phyloP scores from a whole-genome alignment of 2,797 vertebrate species.

The Notoglanidium macrostoma region DNA sequence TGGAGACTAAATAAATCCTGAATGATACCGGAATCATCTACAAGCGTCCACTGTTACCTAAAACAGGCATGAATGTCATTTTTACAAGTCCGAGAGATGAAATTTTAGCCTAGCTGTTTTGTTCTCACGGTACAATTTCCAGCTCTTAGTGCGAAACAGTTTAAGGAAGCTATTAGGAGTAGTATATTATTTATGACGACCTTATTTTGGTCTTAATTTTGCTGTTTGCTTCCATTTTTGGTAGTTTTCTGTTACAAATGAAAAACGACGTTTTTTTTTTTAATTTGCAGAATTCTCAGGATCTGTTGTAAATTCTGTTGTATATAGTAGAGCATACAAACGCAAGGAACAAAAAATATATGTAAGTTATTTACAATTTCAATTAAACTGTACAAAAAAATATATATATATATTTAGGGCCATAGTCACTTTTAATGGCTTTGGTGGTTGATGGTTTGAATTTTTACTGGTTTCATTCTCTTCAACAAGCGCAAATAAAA shows the following conservation, averaged over 20 bases:
- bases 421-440: conserved; percentile 2
- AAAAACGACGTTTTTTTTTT: not conserved
- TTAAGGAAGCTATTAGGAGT: not conserved
- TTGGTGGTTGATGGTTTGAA: not conserved
- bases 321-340: conserved; percentile 13
- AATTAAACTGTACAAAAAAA: not conserved
- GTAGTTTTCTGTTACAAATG: not conserved
- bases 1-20: not conserved
- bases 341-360: not conserved
- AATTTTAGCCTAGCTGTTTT: not conserved
- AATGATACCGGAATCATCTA: not conserved
- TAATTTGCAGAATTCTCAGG: conserved; percentile 33
- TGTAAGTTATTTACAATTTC: conserved; percentile 7
- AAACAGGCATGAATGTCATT: conserved; percentile 26
- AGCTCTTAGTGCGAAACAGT: not conserved
- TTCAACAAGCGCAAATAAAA: not conserved
- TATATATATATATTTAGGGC: not conserved
- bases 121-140: not conserved
- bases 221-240: not conserved
- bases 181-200: not conserved
- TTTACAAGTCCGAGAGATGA: not conserved
- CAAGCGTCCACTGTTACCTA: not conserved
- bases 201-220: not conserved
- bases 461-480: not conserved
- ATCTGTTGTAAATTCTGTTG: conserved; percentile 9